Evolutionary conservation across 2,888 invertebrate species (phyloP).

Genomic region (Sisyra nigra): DNA sequence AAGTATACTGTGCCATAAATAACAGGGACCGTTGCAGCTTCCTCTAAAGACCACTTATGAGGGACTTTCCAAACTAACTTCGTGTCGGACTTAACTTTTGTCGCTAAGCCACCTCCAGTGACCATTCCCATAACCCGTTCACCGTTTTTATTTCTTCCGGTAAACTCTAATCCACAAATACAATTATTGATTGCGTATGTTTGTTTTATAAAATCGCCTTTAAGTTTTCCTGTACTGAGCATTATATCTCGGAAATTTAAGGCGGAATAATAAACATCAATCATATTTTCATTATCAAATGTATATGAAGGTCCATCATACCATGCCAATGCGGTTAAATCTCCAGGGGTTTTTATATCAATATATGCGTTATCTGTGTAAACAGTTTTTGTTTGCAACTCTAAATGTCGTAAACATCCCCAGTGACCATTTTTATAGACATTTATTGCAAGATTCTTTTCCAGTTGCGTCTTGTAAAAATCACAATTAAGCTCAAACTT

Average conservation of each 20-base stretch:
- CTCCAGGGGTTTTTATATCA: slow-evolving; percentile 64
- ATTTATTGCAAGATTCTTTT: slow-evolving; percentile 64
- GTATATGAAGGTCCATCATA: slow-evolving; percentile 44
- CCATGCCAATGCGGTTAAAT: slow-evolving; percentile 72
- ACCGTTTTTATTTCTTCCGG: slow-evolving; percentile 33
- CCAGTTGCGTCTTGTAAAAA: slow-evolving; percentile 47
- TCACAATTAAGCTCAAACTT: slow-evolving; percentile 43
- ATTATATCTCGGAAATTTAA: slow-evolving; percentile 92
- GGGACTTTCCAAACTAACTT: slow-evolving; percentile 34
- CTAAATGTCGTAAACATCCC: slow-evolving; percentile 46
- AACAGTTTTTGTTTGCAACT: slow-evolving; percentile 35
- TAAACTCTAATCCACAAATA: slow-evolving; percentile 45
- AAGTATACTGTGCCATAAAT: slow-evolving; percentile 37
- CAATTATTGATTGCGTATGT: slow-evolving; percentile 32
- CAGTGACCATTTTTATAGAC: slow-evolving; percentile 42
- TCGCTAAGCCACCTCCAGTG: slow-evolving; percentile 33
- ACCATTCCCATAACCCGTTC: slow-evolving; percentile 29
- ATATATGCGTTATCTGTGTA: slow-evolving; percentile 51
- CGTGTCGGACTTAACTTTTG: slow-evolving; percentile 30
- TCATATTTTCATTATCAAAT: slow-evolving; percentile 8
- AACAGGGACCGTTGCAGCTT: slow-evolving; percentile 42
- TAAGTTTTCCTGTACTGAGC: slow-evolving; percentile 79
- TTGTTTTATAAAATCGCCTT: slow-evolving; percentile 59
- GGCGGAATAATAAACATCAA: slow-evolving; percentile 52
- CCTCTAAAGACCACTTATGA: slow-evolving; percentile 33